Evolutionary conservation across 2,888 invertebrate species (phyloP).

Genomic region (Nomada fucata): DNA sequence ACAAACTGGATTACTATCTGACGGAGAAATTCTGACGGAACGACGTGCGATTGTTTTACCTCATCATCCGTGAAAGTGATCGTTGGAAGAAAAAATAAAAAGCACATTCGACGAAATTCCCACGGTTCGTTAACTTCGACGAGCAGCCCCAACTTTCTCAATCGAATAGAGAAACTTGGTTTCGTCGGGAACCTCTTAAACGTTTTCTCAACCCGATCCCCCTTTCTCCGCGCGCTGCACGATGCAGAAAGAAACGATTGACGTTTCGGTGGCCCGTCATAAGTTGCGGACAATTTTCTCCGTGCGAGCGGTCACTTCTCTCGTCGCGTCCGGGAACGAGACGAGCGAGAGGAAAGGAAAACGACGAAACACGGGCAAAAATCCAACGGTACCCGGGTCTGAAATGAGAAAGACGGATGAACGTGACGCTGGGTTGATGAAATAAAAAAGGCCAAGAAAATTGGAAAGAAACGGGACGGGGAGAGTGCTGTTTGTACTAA

Average conservation of each 20-base stretch:
- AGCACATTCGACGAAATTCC: not conserved
- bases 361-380: conserved; percentile 2
- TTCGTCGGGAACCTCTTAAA: not conserved
- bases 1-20: not conserved
- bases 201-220: not conserved
- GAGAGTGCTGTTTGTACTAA: conserved; percentile 17
- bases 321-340: not conserved
- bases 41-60: not conserved
- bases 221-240: not conserved
- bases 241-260: not conserved
- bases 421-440: conserved; percentile 9
- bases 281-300: conserved; percentile 33
- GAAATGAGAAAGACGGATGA: conserved; percentile 32
- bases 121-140: not conserved
- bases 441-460: conserved; percentile 21
- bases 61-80: not conserved
- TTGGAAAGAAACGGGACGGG: conserved; percentile 30
- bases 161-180: not conserved
- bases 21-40: not conserved
- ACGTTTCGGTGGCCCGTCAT: conserved; percentile 11
- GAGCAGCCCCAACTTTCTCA: no score
- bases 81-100: not conserved
- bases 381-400: conserved; percentile 9
- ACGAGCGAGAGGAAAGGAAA: not conserved
- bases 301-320: not conserved